These are phyloP conservation scores for Crenichthys baileyi DNA, from an alignment of 2,797 vertebrate species.

Conservation along the genomic window DNA sequence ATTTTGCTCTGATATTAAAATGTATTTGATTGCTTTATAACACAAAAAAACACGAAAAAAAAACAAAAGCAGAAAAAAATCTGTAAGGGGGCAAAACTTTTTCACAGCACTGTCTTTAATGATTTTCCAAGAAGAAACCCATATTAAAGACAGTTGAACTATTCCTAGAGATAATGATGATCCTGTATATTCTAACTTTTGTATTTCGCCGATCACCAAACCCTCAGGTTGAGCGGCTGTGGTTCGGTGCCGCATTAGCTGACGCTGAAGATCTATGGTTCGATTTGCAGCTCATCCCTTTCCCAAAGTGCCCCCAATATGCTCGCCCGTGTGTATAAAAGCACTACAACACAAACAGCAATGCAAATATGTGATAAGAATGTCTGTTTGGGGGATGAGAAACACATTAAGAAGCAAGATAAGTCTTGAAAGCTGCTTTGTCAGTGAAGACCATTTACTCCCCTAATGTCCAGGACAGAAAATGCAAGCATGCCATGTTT, in stretches of 20 bases:
- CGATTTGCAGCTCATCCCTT: conserved; percentile 1
- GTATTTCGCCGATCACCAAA: neutral
- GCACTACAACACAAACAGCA: neutral
- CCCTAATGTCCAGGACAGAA: neutral
- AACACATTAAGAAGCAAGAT: conserved; percentile 7
- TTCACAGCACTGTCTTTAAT: neutral
- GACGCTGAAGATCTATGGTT: neutral
- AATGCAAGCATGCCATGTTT: conserved; percentile 7
- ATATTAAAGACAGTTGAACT: no score
- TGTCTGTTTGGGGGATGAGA: neutral
- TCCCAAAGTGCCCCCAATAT: neutral
- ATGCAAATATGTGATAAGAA: conserved; percentile 3
- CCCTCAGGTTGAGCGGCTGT: neutral
- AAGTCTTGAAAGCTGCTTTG: neutral
- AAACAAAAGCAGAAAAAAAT: no score
- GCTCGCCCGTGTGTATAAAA: neutral
- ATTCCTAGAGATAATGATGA: no score
- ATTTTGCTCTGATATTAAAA: no score
- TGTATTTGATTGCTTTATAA: no score
- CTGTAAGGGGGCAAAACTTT: no score
- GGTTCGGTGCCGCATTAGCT: neutral
- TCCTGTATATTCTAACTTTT: neutral
- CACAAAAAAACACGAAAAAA: no score
- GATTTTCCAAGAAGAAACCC: neutral
- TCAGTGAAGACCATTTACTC: neutral